phyloP scores from a whole-genome alignment of 2,888 invertebrate genomes.

The Idaea aversata region DNA sequence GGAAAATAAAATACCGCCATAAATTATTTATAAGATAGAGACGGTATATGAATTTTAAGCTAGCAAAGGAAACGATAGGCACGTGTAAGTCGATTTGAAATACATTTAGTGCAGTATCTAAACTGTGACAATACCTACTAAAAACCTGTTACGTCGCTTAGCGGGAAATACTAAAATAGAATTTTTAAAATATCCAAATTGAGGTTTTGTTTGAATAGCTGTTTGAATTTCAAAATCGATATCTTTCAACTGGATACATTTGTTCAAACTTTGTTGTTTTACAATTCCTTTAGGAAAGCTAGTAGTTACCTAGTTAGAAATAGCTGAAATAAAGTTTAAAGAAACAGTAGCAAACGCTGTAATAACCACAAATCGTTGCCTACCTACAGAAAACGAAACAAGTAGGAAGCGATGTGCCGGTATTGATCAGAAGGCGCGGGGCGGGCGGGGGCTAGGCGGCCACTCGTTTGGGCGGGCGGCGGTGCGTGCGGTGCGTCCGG shows the following conservation, averaged over 20 bases:
- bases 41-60: neutral
- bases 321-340: neutral
- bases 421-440: conserved; percentile 59
- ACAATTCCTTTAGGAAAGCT: neutral
- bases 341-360: neutral
- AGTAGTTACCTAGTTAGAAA: neutral
- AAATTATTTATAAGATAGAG: conserved; percentile 10
- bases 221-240: neutral
- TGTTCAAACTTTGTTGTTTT: neutral
- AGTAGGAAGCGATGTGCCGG: conserved; percentile 31
- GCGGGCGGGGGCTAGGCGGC: conserved; percentile 40
- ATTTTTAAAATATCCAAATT: neutral
- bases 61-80: neutral
- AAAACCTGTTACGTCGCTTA: neutral
- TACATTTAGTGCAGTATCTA: neutral
- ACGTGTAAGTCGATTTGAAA: neutral
- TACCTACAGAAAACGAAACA: neutral
- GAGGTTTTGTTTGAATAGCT: neutral
- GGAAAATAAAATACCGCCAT: conserved; percentile 2
- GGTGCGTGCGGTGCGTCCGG: conserved; percentile 66
- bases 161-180: neutral
- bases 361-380: neutral
- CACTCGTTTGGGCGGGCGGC: conserved; percentile 68
- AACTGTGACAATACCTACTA: neutral
- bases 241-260: neutral